These are phyloP conservation scores for Isaurus tuberculatus DNA, from an alignment of 92 coral and sea anemone genomes.

Conservation along the genomic window DNA sequence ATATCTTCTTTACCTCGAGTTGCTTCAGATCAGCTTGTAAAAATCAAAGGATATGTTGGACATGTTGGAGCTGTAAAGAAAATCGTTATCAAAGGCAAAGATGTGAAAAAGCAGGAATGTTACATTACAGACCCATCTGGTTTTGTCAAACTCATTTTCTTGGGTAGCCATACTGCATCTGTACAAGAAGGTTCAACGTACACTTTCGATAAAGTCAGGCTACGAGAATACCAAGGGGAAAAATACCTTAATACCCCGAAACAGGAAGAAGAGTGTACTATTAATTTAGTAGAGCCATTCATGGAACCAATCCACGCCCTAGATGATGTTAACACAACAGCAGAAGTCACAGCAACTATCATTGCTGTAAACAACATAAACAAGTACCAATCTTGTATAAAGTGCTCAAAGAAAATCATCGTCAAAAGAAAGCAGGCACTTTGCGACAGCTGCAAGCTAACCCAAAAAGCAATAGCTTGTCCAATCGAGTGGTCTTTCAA, in stretches of 20 bases:
- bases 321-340: slow-evolving; percentile 17
- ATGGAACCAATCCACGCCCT: slow-evolving; percentile 27
- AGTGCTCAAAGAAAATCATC: slow-evolving; percentile 30
- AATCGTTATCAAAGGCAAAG: not conserved
- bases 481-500: slow-evolving; percentile 17
- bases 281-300: slow-evolving; percentile 35
- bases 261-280: slow-evolving; percentile 29
- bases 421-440: slow-evolving; percentile 38
- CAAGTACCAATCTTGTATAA: slow-evolving; percentile 28
- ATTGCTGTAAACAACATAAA: slow-evolving; percentile 31
- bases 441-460: slow-evolving; percentile 41
- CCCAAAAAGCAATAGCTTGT: slow-evolving; percentile 27
- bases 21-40: slow-evolving; percentile 33
- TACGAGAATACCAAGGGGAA: slow-evolving; percentile 22
- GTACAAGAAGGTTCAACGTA: slow-evolving; percentile 38
- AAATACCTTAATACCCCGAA: slow-evolving; percentile 47
- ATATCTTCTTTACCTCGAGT: slow-evolving; percentile 30
- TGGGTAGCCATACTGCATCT: slow-evolving; percentile 48
- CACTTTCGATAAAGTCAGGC: slow-evolving; percentile 39
- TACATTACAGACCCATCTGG: slow-evolving; percentile 48
- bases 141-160: slow-evolving; percentile 41
- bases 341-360: slow-evolving; percentile 23
- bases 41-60: slow-evolving; percentile 33
- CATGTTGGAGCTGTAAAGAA: slow-evolving; percentile 31
- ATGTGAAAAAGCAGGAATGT: slow-evolving; percentile 44